phyloP scores from a whole-genome alignment of 1,140 invertebrate species.

The Hermetia illucens region DNA sequence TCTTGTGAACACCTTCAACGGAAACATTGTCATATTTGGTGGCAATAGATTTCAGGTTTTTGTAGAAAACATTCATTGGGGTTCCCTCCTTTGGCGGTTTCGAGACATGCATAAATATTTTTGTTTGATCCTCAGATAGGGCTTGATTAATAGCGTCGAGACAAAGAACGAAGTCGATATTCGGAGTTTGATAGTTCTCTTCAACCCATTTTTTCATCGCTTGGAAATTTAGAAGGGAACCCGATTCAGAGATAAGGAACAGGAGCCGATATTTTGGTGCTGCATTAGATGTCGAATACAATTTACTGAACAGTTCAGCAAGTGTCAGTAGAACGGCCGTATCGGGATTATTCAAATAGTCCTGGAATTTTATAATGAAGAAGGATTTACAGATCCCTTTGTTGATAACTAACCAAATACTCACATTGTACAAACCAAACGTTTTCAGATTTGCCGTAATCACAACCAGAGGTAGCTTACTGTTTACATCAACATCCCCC shows the following conservation, averaged over 20 bases:
- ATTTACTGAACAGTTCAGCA: slow-evolving; percentile 73
- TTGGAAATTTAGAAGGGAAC: slow-evolving; percentile 86
- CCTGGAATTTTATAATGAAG: slow-evolving; percentile 10
- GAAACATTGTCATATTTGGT: slow-evolving; percentile 33
- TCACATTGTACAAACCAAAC: slow-evolving; percentile 75
- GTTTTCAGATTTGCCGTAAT: slow-evolving; percentile 91
- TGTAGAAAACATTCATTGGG: slow-evolving; percentile 53
- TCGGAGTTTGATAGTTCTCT: slow-evolving; percentile 46
- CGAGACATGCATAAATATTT: slow-evolving; percentile 83
- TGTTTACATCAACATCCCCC: slow-evolving; percentile 54
- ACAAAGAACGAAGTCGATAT: slow-evolving; percentile 81
- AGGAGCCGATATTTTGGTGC: slow-evolving; percentile 76
- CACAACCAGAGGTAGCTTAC: slow-evolving; percentile 70
- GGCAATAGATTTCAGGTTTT: slow-evolving; percentile 45
- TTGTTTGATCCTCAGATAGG: slow-evolving; percentile 29
- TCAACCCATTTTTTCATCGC: slow-evolving; percentile 95
- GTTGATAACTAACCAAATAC: slow-evolving; percentile 12
- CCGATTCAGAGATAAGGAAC: slow-evolving; percentile 82
- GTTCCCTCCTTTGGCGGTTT: slow-evolving; percentile 86
- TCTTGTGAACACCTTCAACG: slow-evolving; percentile 81
- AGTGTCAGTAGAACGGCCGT: slow-evolving; percentile 79
- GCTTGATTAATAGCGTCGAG: slow-evolving; percentile 68
- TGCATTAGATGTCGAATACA: slow-evolving; percentile 71
- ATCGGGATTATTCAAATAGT: slow-evolving; percentile 42
- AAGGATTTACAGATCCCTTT: too few species aligned